These are phyloP conservation scores for Montipora sp. DNA, from an alignment of 64 coral and sea anemone species.

Conservation along the genomic window DNA sequence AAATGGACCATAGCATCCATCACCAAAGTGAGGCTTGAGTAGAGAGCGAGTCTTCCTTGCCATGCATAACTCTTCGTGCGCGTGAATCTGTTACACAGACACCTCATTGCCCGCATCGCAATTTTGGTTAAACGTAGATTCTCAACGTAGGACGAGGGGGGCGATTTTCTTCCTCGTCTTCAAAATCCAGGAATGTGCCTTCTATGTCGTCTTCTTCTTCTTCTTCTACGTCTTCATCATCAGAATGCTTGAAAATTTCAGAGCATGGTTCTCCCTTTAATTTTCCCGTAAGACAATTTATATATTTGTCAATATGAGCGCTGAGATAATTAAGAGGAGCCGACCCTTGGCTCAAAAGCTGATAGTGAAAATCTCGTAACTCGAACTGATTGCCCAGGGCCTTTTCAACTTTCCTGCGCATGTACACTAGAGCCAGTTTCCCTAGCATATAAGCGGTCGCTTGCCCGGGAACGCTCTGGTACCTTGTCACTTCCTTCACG, in stretches of 20 bases:
- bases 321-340: conserved; percentile 71
- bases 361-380: conserved; percentile 84
- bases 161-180: background rate
- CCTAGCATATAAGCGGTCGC: conserved; percentile 91
- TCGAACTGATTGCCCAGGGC: conserved; percentile 51
- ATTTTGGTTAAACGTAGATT: background rate
- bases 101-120: too few species aligned
- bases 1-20: background rate
- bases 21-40: too few species aligned
- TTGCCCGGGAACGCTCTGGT: conserved; percentile 78
- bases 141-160: conserved; percentile 8
- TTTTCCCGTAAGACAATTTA: conserved; percentile 56
- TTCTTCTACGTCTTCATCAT: background rate
- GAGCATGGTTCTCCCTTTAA: conserved; percentile 54
- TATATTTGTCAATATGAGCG: conserved; percentile 69
- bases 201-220: background rate
- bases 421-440: conserved; percentile 75
- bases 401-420: conserved; percentile 65
- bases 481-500: conserved; percentile 73
- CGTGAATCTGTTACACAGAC: too few species aligned
- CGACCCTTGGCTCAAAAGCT: conserved; percentile 77
- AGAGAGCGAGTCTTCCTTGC: too few species aligned
- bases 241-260: conserved; percentile 45
- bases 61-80: background rate
- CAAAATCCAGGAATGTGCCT: background rate